These are phyloP conservation scores for Periophthalmus magnuspinnatus DNA, from an alignment of 2,797 vertebrate genomes.

Conservation along the genomic window DNA sequence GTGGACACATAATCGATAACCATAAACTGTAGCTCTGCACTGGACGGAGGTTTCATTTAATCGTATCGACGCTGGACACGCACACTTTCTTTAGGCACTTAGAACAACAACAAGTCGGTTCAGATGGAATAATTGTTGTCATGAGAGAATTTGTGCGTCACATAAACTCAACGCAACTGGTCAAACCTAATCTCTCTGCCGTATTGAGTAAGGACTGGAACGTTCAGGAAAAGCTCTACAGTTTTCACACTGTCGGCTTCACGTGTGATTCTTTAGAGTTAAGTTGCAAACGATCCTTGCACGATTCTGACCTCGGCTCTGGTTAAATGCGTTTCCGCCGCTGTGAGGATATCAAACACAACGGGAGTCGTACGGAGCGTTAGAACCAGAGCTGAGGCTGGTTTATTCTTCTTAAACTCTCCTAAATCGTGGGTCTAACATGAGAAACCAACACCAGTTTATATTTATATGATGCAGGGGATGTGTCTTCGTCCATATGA, in stretches of 20 bases:
- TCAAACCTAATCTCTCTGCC: constrained; percentile 1
- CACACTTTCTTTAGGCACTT: neutral
- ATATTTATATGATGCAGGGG: too few relatives aligned
- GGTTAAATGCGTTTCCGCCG: neutral
- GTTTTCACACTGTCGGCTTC: neutral
- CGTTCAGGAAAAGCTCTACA: neutral
- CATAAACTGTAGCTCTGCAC: neutral
- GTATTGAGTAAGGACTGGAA: constrained; percentile 2
- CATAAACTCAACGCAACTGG: neutral
- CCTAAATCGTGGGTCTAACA: neutral
- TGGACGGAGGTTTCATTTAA: constrained; percentile 6
- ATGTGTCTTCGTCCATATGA: too few relatives aligned
- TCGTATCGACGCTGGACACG: neutral
- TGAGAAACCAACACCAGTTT: too few relatives aligned
- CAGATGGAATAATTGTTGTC: neutral
- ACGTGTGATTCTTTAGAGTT: too few relatives aligned
- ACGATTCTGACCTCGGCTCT: neutral
- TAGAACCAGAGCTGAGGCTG: neutral
- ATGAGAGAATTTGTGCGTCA: neutral
- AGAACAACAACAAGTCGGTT: neutral
- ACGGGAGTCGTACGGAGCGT: too few relatives aligned
- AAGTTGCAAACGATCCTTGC: neutral
- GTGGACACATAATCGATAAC: constrained; percentile 4
- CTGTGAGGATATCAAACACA: neutral
- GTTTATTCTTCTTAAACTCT: neutral